Conservation (phyloP, 2,797 vertebrate species). For the Ispidina lecontei region DNA sequence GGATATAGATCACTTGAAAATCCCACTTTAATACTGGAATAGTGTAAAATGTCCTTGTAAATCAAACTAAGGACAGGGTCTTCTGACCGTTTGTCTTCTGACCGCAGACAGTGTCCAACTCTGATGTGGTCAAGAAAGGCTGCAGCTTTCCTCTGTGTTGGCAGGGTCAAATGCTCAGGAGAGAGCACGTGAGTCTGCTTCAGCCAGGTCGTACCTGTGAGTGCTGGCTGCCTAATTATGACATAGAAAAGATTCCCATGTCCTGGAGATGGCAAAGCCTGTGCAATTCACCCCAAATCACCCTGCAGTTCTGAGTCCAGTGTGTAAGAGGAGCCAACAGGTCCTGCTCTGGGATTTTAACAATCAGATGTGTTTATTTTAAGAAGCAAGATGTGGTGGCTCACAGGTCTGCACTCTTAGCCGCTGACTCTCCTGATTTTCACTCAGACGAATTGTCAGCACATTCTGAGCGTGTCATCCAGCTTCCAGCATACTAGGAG, state of each 20-base stretch:
- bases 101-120: neutral
- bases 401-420: neutral
- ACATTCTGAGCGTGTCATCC: neutral
- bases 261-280: neutral
- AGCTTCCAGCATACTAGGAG: conserved; percentile 2
- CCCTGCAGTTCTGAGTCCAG: neutral
- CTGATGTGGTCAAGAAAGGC: neutral
- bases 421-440: neutral
- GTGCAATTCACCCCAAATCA: neutral
- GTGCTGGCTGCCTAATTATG: neutral
- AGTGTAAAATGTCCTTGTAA: neutral
- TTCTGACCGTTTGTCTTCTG: neutral
- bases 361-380: neutral
- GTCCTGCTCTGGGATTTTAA: neutral
- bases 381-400: neutral
- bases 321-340: neutral
- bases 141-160: neutral
- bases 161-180: neutral
- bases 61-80: neutral
- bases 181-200: neutral
- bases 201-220: neutral
- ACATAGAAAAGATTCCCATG: neutral
- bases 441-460: neutral
- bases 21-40: neutral
- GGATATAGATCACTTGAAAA: neutral